phyloP scores from a whole-genome alignment of 2,888 invertebrate species.

The Harmothoe impar region DNA sequence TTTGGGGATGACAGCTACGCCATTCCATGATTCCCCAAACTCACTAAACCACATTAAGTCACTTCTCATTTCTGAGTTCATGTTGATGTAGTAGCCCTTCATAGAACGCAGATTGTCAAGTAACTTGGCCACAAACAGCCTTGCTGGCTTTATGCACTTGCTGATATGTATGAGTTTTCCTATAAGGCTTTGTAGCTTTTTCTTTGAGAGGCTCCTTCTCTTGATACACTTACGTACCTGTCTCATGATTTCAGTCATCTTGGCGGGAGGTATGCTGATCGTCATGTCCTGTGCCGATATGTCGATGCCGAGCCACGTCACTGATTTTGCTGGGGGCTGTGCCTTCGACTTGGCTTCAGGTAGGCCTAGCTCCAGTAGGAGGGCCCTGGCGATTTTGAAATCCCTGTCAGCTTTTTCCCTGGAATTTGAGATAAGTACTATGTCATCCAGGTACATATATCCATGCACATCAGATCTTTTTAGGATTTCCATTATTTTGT shows the following conservation, averaged over 20 bases:
- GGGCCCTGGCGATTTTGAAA: background rate
- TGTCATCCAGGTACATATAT: background rate
- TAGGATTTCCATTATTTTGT: background rate
- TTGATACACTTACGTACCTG: background rate
- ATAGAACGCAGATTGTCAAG: background rate
- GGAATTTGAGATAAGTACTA: background rate
- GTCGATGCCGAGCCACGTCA: too few relatives aligned
- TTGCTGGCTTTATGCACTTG: conserved; percentile 24
- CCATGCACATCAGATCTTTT: background rate
- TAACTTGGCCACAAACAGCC: conserved; percentile 20
- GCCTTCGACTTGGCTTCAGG: too few relatives aligned
- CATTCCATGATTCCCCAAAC: background rate
- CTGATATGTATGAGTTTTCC: background rate
- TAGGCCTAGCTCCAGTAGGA: background rate
- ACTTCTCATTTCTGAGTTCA: background rate
- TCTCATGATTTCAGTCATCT: background rate
- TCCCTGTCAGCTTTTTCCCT: background rate
- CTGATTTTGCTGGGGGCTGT: too few relatives aligned
- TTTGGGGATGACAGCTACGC: background rate
- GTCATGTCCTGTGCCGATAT: too few relatives aligned
- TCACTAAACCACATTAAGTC: background rate
- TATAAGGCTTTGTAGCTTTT: background rate
- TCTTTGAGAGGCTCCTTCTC: background rate
- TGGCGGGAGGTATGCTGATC: background rate
- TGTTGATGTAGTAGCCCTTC: background rate